Evolutionary conservation across 2,888 invertebrate species (phyloP).

Genomic region (Agrenia bidenticulata): DNA sequence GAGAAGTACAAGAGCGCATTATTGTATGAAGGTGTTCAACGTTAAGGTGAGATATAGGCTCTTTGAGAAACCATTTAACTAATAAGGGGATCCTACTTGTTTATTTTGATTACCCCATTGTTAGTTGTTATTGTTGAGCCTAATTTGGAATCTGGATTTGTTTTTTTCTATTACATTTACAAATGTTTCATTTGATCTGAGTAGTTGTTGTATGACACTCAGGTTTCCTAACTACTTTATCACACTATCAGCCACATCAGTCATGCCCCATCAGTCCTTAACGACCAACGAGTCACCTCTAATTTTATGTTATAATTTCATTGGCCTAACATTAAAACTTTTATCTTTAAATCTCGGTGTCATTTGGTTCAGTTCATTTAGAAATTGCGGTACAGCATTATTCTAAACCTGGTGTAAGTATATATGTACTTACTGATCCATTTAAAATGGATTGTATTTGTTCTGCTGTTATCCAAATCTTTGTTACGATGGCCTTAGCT

Average conservation of each 20-base stretch:
- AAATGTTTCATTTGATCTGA: neutral
- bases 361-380: too few relatives aligned
- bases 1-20: neutral
- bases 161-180: neutral
- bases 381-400: too few relatives aligned
- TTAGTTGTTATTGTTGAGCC: neutral
- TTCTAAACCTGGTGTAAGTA: too few relatives aligned
- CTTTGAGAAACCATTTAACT: neutral
- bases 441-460: too few relatives aligned
- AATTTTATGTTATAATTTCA: too few relatives aligned
- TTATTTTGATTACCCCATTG: constrained; percentile 9
- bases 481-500: too few relatives aligned
- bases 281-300: neutral
- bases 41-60: neutral
- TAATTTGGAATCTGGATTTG: constrained; percentile 1
- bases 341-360: too few relatives aligned
- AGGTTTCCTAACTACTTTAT: neutral
- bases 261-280: neutral
- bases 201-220: too few relatives aligned
- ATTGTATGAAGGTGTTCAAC: neutral
- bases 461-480: too few relatives aligned
- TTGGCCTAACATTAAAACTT: too few relatives aligned
- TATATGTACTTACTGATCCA: too few relatives aligned
- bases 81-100: neutral
- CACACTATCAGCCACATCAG: neutral